These are phyloP conservation scores for Oenanthe oenanthe DNA, from an alignment of 2,113 vertebrate genomes.

Conservation along the genomic window DNA sequence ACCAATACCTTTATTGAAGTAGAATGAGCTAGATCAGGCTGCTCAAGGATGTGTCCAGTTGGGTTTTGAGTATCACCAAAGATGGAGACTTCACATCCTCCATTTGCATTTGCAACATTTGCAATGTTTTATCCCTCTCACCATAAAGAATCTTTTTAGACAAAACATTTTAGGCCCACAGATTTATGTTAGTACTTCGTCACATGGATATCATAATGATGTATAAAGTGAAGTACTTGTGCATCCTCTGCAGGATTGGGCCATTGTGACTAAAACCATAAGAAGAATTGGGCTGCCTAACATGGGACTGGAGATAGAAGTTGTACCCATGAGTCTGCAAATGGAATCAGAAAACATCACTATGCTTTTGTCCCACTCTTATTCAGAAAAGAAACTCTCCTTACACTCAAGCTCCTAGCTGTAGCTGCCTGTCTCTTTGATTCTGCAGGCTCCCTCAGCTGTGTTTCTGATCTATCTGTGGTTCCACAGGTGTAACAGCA, in stretches of 20 bases:
- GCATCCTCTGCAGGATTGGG: neutral
- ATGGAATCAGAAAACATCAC: neutral
- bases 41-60: neutral
- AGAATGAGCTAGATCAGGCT: neutral
- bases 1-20: neutral
- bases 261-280: neutral
- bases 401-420: accelerated
- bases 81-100: neutral
- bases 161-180: neutral
- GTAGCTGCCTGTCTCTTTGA: neutral
- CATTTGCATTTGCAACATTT: neutral
- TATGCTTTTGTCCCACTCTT: neutral
- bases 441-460: neutral
- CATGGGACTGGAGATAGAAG: neutral
- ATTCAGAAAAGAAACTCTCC: neutral
- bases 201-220: neutral
- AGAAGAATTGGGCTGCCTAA: neutral
- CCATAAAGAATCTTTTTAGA: neutral
- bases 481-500: neutral
- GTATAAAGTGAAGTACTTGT: neutral
- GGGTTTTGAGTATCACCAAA: neutral
- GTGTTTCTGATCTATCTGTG: neutral
- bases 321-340: neutral
- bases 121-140: neutral
- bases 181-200: neutral